These are phyloP conservation scores for Rhagoletis pomonella DNA, from an alignment of 1,140 invertebrate species.

Conservation along the genomic window DNA sequence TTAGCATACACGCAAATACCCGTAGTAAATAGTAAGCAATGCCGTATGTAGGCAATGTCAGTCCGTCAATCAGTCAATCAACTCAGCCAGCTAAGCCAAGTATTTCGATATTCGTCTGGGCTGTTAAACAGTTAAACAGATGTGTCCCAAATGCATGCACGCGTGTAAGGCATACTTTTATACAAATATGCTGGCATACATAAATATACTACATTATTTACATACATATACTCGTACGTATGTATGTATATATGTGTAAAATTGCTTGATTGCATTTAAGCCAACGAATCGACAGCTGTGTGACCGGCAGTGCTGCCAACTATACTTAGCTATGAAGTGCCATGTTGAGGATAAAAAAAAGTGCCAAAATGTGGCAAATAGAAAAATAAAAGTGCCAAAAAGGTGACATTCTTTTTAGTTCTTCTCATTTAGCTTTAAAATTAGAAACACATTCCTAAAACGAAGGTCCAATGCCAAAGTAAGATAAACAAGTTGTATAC, in stretches of 20 bases:
- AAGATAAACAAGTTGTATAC: too few relatives aligned
- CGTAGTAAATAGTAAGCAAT: not conserved
- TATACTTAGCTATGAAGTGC: too few relatives aligned
- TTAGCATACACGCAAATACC: not conserved
- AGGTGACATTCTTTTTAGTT: too few relatives aligned
- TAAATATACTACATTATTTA: too few relatives aligned
- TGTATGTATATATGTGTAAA: not conserved
- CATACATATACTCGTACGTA: not conserved
- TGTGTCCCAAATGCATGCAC: not conserved
- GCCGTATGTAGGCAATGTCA: not conserved
- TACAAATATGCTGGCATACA: not conserved
- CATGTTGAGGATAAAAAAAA: too few relatives aligned
- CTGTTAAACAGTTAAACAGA: conserved; percentile 2
- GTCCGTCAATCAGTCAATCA: not conserved
- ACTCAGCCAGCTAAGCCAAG: not conserved
- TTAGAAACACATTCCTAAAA: too few relatives aligned
- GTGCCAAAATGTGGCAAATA: too few relatives aligned
- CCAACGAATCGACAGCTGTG: not conserved
- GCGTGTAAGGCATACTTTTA: not conserved
- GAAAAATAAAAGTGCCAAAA: too few relatives aligned
- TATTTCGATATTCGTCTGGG: not conserved
- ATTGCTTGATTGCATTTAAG: not conserved
- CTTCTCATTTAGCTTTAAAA: too few relatives aligned
- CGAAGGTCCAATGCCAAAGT: too few relatives aligned
- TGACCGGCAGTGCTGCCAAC: not conserved